These are phyloP conservation scores for Melanotaenia pygmaea DNA, from an alignment of 2,797 vertebrate species.

Conservation along the genomic window DNA sequence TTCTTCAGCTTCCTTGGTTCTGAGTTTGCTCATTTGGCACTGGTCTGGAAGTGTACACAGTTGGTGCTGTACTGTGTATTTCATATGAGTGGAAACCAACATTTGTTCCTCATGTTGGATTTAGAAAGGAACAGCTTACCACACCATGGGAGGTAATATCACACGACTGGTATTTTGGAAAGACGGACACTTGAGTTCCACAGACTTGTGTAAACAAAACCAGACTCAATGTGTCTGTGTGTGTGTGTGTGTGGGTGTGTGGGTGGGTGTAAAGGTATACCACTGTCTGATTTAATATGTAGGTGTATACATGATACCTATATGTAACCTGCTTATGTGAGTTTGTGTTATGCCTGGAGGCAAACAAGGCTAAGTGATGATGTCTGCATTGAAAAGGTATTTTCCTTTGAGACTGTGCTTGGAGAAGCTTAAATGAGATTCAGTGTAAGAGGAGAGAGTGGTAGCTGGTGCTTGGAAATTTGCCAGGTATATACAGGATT, in stretches of 20 bases:
- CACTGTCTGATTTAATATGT: conserved; percentile 50
- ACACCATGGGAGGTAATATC: conserved; percentile 70
- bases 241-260: conserved; percentile 10
- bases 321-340: conserved; percentile 32
- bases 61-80: conserved; percentile 55
- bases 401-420: conserved; percentile 55
- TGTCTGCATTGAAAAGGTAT: conserved; percentile 56
- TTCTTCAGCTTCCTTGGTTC: conserved; percentile 57
- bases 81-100: conserved; percentile 56
- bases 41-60: conserved; percentile 42
- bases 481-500: conserved; percentile 49
- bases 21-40: conserved; percentile 50
- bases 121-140: conserved; percentile 77
- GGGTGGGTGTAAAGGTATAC: conserved; percentile 46
- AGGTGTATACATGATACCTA: conserved; percentile 45
- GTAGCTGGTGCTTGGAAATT: conserved; percentile 43
- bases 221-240: conserved; percentile 25
- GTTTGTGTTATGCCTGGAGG: conserved; percentile 36
- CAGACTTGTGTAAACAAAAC: conserved; percentile 61
- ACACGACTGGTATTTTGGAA: conserved; percentile 64
- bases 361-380: conserved; percentile 50
- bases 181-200: conserved; percentile 56
- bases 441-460: conserved; percentile 55
- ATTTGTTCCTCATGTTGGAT: conserved; percentile 77
- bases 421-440: conserved; percentile 65